Conservation (phyloP, 2,797 vertebrate species). For the Sitta carolinensis region DNA sequence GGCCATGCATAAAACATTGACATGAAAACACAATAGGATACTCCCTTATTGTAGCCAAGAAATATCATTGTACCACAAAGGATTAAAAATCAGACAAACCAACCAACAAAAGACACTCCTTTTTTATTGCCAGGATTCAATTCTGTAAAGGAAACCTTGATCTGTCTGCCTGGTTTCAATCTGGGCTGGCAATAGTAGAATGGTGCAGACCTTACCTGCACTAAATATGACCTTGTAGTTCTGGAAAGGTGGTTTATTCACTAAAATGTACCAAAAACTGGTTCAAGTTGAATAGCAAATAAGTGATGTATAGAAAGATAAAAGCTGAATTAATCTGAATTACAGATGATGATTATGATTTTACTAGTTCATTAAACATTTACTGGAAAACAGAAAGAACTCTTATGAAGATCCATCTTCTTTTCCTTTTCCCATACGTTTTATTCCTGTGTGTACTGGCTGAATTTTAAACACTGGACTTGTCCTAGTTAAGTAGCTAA, state of each 20-base stretch:
- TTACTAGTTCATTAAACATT: not conserved
- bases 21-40: not conserved
- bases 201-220: not conserved
- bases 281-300: not conserved
- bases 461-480: not conserved
- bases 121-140: not conserved
- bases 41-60: not conserved
- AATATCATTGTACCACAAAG: not conserved
- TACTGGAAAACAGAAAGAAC: not conserved
- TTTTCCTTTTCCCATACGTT: not conserved
- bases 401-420: not conserved
- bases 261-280: not conserved
- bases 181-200: not conserved
- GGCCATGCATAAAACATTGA: not conserved
- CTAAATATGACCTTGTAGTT: not conserved
- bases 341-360: not conserved
- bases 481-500: not conserved
- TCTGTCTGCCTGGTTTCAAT: not conserved
- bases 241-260: not conserved
- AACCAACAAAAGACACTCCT: not conserved
- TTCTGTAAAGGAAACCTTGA: not conserved
- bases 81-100: not conserved
- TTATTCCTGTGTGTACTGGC: not conserved
- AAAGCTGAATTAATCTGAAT: not conserved
- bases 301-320: not conserved